phyloP scores from a whole-genome alignment of 2,113 vertebrate genomes.

The Irena cyanogastra region DNA sequence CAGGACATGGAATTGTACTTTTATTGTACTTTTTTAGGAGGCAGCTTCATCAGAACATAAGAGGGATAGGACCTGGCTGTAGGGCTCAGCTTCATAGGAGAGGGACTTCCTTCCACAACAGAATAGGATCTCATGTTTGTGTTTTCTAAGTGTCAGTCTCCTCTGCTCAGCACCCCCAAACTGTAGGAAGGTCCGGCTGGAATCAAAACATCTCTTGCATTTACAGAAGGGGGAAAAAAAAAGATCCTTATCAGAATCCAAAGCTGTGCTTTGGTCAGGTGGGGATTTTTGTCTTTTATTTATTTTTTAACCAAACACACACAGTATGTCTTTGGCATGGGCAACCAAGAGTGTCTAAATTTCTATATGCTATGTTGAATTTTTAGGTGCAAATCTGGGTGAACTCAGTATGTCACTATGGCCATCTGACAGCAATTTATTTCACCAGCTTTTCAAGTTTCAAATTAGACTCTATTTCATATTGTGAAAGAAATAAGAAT shows the following conservation, averaged over 20 bases:
- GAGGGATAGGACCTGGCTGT: neutral
- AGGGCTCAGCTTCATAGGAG: neutral
- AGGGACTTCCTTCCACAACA: neutral
- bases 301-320: neutral
- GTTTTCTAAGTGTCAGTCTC: neutral
- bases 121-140: neutral
- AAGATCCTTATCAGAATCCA: neutral
- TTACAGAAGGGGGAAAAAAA: neutral
- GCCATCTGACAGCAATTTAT: neutral
- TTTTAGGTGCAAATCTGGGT: neutral
- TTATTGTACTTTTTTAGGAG: neutral
- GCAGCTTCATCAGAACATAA: neutral
- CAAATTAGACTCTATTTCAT: neutral
- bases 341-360: neutral
- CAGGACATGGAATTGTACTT: neutral
- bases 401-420: neutral
- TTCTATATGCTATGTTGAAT: neutral
- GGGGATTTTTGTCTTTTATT: accelerated
- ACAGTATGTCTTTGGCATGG: accelerated
- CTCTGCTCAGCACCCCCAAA: neutral
- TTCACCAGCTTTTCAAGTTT: neutral
- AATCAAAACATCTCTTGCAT: neutral
- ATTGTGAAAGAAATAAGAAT: neutral
- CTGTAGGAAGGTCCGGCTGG: neutral
- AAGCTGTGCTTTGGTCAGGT: neutral